phyloP scores from a whole-genome alignment of 2,113 vertebrate species.

The Propithecus coquereli region DNA sequence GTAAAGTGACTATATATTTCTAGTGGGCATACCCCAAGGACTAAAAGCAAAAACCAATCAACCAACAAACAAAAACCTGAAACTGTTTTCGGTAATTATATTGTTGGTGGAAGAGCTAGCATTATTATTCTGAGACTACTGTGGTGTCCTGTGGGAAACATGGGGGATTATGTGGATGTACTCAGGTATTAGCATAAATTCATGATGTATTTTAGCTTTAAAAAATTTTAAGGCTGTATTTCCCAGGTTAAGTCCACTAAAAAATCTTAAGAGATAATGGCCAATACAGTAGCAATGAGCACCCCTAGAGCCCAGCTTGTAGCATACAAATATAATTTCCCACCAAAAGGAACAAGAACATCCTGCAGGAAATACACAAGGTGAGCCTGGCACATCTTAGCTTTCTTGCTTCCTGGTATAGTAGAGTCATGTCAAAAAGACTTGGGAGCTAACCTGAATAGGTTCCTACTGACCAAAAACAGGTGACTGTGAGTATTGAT shows the following conservation, averaged over 20 bases:
- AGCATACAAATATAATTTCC: neutral
- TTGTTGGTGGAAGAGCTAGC: neutral
- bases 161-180: neutral
- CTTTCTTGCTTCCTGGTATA: neutral
- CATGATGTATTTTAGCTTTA: neutral
- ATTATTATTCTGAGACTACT: neutral
- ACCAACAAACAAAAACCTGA: neutral
- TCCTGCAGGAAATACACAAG: neutral
- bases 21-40: neutral
- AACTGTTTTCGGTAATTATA: neutral
- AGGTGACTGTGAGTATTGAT: neutral
- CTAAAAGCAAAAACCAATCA: neutral
- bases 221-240: neutral
- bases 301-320: neutral
- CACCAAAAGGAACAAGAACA: neutral
- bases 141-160: neutral
- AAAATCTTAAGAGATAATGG: neutral
- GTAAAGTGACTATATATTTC: neutral
- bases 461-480: neutral
- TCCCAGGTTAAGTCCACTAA: neutral
- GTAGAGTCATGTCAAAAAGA: neutral
- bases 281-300: neutral
- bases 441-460: neutral
- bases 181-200: neutral
- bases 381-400: neutral